Percentiles rank a stretch among this genome's conserved stretches.
phyloP scores from a whole-genome alignment of 30 jellyfish, hydroid and myxozoan species.

The Cassiopea xamachana region DNA sequence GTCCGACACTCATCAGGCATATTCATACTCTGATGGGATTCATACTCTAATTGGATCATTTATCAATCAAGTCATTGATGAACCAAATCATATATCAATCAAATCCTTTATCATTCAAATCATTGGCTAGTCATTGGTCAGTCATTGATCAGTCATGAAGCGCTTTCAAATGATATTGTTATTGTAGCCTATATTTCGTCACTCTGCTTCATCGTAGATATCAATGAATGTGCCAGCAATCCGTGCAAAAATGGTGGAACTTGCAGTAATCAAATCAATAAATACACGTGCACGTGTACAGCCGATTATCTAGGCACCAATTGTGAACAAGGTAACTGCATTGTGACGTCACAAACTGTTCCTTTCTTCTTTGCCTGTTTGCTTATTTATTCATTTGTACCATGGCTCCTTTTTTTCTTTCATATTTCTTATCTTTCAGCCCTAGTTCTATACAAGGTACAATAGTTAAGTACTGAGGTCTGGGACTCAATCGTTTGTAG shows the following conservation, averaged over 20 bases:
- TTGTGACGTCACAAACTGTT: background rate
- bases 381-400: background rate
- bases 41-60: too few relatives aligned
- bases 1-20: too few relatives aligned
- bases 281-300: slow-evolving; percentile 27
- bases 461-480: background rate
- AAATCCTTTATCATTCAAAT: too few relatives aligned
- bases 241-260: slow-evolving; percentile 27
- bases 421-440: slow-evolving; percentile 28
- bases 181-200: too few relatives aligned
- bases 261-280: background rate
- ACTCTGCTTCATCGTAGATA: background rate
- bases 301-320: slow-evolving; percentile 2
- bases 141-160: too few relatives aligned
- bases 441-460: slow-evolving; percentile 1
- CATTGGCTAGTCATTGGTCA: too few relatives aligned
- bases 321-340: slow-evolving; percentile 11
- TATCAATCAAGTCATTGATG: too few relatives aligned
- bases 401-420: background rate
- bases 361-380: background rate
- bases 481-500: too few relatives aligned
- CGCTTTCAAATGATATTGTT: too few relatives aligned
- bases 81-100: too few relatives aligned
- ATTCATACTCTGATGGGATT: too few relatives aligned
- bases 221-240: slow-evolving; percentile 37